Conservation (phyloP, 2,888 invertebrate genomes). For the Clanis bilineata region DNA sequence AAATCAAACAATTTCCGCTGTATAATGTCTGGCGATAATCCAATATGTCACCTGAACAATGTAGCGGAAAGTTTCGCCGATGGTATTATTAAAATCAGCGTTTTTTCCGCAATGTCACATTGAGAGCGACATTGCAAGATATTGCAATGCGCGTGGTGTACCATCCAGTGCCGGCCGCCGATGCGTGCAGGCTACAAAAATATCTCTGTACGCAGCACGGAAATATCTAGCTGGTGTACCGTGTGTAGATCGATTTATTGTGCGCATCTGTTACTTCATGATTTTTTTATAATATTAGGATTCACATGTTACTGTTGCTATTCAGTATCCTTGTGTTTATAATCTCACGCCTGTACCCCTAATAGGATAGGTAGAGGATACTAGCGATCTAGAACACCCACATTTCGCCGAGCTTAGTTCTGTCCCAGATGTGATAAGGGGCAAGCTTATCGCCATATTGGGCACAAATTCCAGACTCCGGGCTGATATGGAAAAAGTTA, state of each 20-base stretch:
- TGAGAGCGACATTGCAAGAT: conserved; percentile 15
- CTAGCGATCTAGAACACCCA: no score
- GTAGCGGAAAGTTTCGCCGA: conserved; percentile 18
- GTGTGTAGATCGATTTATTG: conserved; percentile 2
- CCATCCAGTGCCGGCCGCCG: no score
- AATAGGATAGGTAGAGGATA: no score
- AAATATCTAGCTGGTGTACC: background rate
- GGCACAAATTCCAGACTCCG: no score
- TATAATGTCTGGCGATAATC: conserved; percentile 22
- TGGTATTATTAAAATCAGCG: conserved; percentile 22
- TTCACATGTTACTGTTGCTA: background rate
- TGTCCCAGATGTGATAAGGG: no score
- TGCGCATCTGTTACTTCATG: background rate
- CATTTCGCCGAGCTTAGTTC: no score
- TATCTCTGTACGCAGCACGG: background rate
- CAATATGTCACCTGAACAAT: conserved; percentile 22
- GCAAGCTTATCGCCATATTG: no score
- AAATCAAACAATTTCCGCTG: background rate
- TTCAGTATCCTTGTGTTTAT: no score
- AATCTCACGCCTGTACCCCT: no score
- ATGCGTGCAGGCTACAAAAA: background rate
- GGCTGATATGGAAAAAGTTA: no score
- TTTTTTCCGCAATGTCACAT: conserved; percentile 20
- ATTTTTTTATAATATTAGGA: background rate
- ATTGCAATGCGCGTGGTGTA: background rate